Evolutionary conservation across 2,888 invertebrate species (phyloP), one percentile per base, ranked within the genome.

Genomic region (Plemyria rubiginata): DNA sequence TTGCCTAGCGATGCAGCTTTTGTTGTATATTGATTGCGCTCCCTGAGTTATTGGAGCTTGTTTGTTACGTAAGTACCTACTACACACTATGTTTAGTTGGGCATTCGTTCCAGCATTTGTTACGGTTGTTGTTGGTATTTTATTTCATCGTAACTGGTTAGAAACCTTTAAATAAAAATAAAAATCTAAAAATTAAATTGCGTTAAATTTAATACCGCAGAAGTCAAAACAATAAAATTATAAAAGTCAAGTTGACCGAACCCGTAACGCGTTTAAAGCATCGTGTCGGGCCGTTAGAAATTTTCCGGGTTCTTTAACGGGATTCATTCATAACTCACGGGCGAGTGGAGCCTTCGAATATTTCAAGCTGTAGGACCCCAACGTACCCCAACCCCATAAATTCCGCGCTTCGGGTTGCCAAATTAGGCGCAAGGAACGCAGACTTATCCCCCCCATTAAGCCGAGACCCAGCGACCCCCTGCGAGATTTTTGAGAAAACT

Each of bases 261-360:
- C 72, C 74, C 70, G 70, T 67, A 67, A 70, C 68, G 67, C 68
- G 63, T 68, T 68, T 61, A 65, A 66, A 71, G 77, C 78, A 72
- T 79, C 76, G 79, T 48, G 62, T 63, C 78, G 80, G 76, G 82
- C 85, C 84, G 90, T 85, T 88, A 85, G 84, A 89, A 92, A 91
- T 92, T 92, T 91, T 92, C 91, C 90, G 89, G 91, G 87, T 87
- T 91, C 89, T 92, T 91, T 90, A 88, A 86, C 91, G 87, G 89
- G 90, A 88, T 90, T 90, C 92, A 90, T 92, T 91, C 92, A 92
- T 92, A 92, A 92, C 91, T 91, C 88, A 90, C 90, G 90, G 90
- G 70, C 88, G 91, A 92, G 88, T 87, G 89, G 88, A 89, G 86
- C 88, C 85, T 90, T 90, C 92, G 87, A 92, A 92, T 91, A 91